Base-by-base conservation (phyloP, 2,888 invertebrate species). In the Synanthedon formicaeformis region DNA sequence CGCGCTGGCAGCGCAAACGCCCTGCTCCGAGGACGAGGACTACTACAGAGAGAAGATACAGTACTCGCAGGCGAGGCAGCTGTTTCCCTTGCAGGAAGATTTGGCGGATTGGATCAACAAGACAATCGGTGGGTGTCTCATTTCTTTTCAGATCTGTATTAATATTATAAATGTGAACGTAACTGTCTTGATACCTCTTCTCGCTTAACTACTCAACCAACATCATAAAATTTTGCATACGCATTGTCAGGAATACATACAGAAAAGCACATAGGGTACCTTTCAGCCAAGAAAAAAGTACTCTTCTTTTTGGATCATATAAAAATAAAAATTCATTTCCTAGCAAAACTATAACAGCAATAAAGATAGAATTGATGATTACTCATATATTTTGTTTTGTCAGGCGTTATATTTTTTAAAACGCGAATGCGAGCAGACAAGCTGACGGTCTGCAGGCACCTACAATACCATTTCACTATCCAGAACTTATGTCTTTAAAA, bases 21-120 rank as follows among this genome's bases (percentile, higher is more conserved):
- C 88, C 11, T 74, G 78, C 59, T 71, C 78, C 1, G 91, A 91
- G 50, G 90, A 91, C 62, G 91, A 92, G 65, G 91, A 91, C 62
- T 91, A 89, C 66, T 93, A 92, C 74, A 89, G 93, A 65, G 93
- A 93, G 74, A 90, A 92, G 72, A 91, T 94, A 62, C 89, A 92
- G 69, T 91, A 91, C 69, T 91, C 92, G 57, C 94, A 95, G 80
- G 92, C 92, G 75, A 88, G 93, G 52, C 94, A 94, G 75, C 87
- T 96, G 65, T 91, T 93, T 66, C 95, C 95, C 0, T 84, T 96
- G 58, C 94, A 94, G 77, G 95, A 96, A 73, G 96, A 96, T 78
- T 82, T 96, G 54, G 94, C 95, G 6, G 95, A 95, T 64, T 96
- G 96, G 96, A 92, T 96, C 58, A 94, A 94, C 74, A 94, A 93